Evolutionary conservation across 2,797 vertebrate genomes (phyloP).

Genomic region (Pipistrellus pipistrellus): DNA sequence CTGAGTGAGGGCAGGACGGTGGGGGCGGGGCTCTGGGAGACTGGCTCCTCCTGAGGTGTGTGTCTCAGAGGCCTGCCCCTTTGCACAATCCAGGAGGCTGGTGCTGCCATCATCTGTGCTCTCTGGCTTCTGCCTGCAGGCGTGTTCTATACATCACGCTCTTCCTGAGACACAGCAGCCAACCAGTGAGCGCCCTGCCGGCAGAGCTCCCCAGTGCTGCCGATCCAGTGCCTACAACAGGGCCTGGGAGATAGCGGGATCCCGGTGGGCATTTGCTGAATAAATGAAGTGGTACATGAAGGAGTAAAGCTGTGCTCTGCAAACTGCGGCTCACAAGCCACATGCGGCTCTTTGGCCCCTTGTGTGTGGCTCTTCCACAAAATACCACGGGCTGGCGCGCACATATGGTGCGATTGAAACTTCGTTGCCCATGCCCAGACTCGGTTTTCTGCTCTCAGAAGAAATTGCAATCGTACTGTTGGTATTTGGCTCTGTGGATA

Average conservation of each 20-base stretch:
- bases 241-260: not conserved
- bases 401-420: no score
- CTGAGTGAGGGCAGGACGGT: no score
- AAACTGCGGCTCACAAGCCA: no score
- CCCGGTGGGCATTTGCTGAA: not conserved
- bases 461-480: no score
- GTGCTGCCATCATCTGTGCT: accelerated
- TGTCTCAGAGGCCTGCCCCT: not conserved
- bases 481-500: no score
- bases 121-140: not conserved
- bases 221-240: not conserved
- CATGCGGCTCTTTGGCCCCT: no score
- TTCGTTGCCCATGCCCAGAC: no score
- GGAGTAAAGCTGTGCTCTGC: not conserved
- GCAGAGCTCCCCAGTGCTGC: not conserved
- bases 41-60: not conserved
- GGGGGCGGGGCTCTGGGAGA: not conserved
- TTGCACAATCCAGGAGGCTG: not conserved
- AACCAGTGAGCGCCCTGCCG: not conserved
- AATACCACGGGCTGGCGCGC: no score
- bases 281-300: not conserved
- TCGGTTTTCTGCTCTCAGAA: no score
- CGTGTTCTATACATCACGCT: accelerated
- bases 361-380: no score
- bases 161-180: not conserved